phyloP scores from a whole-genome alignment of 2,888 invertebrate species.

The Encarsia formosa region DNA sequence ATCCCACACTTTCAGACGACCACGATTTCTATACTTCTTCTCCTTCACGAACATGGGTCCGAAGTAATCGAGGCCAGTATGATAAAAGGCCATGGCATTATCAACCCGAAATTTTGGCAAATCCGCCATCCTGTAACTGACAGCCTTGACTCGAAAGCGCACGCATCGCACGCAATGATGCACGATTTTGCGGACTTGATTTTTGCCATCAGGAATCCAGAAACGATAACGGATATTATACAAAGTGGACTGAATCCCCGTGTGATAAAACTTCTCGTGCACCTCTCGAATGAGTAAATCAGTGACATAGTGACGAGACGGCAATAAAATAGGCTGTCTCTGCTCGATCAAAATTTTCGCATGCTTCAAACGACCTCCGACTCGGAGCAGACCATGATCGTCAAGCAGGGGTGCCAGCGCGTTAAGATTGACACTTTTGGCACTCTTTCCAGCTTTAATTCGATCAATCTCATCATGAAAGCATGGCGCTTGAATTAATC shows the following conservation, averaged over 20 bases:
- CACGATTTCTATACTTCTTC: constrained; percentile 25
- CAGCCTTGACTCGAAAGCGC: background rate
- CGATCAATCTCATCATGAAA: background rate
- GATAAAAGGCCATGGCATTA: constrained; percentile 31
- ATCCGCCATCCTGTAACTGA: constrained; percentile 32
- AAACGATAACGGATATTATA: constrained; percentile 27
- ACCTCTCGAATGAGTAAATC: constrained; percentile 31
- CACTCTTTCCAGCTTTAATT: background rate
- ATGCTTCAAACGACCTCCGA: constrained; percentile 34
- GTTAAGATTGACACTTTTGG: background rate
- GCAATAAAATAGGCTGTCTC: constrained; percentile 34
- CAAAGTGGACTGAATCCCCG: constrained; percentile 32
- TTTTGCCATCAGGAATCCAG: constrained; percentile 31
- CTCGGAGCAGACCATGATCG: constrained; percentile 29
- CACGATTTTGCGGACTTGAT: constrained; percentile 23
- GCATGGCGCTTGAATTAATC: background rate
- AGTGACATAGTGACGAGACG: constrained; percentile 31
- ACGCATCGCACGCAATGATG: constrained; percentile 16
- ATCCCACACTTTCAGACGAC: too few species aligned
- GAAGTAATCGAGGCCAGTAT: constrained; percentile 35
- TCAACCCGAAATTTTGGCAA: constrained; percentile 32
- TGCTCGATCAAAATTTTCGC: constrained; percentile 25
- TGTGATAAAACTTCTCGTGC: constrained; percentile 29
- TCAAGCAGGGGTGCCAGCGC: constrained; percentile 30
- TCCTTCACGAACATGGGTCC: constrained; percentile 34